Evolutionary conservation across 53 echinoderm and acorn worm species (phyloP).

Genomic region (Temnopleurus reevesii): DNA sequence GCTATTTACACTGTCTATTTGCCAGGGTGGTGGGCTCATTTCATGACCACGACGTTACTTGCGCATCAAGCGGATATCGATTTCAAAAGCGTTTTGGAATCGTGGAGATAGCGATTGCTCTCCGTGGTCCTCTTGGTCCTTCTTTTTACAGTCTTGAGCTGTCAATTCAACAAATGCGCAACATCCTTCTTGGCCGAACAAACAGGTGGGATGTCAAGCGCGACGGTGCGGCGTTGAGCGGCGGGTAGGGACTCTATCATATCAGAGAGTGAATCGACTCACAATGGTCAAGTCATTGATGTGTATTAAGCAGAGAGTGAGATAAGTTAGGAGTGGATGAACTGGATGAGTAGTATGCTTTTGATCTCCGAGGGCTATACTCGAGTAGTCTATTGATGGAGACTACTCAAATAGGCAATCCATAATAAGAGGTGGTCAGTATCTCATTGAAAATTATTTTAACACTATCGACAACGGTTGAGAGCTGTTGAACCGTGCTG

Average conservation of each 20-base stretch:
- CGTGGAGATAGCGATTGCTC: neutral
- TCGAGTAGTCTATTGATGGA: neutral
- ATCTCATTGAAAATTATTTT: no score
- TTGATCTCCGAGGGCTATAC: neutral
- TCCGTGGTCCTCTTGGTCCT: neutral
- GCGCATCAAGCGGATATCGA: slow-evolving; percentile 4
- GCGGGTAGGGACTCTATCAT: neutral
- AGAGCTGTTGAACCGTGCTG: no score
- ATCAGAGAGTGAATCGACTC: slow-evolving; percentile 26
- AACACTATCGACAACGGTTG: no score
- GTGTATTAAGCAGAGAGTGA: neutral
- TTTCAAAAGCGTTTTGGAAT: neutral
- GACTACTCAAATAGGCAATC: neutral
- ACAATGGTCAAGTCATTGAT: slow-evolving; percentile 11
- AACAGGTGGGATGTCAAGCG: slow-evolving; percentile 33
- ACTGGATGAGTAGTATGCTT: neutral
- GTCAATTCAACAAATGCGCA: slow-evolving; percentile 15
- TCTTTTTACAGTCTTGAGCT: neutral
- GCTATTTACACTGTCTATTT: slow-evolving; percentile 16
- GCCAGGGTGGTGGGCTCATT: neutral
- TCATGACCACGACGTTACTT: neutral
- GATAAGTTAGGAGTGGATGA: neutral
- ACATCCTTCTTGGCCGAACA: slow-evolving; percentile 29
- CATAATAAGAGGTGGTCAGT: no score
- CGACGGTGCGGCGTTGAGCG: neutral